Base-by-base conservation (phyloP, 2,797 vertebrate genomes). In the Megaceryle alcyon region DNA sequence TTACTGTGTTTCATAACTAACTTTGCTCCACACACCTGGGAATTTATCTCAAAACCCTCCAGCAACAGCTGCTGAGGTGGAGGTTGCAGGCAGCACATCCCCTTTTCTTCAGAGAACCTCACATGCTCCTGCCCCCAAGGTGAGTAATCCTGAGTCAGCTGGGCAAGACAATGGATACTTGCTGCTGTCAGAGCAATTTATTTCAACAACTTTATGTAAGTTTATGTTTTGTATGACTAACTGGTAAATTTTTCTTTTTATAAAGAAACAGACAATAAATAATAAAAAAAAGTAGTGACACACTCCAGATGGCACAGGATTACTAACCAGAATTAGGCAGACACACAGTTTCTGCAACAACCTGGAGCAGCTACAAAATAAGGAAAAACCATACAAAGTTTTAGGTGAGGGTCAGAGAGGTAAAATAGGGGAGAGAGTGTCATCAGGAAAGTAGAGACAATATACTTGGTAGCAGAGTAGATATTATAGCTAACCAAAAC, bases 361-460 rank as follows among this genome's bases (percentile, higher is more conserved):
- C 13, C 21, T 53, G 29, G 13, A 66, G 26, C 28, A 86, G 64
- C 21, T 57, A 49, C 23, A 63, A 51, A 76, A 41, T 6, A 25
- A 68, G 56, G 13, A 8, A 77, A 89, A 94, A 82, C 10, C 20
- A 17, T 26, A 33, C 22, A 18, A 70, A 48, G 10, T 51, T 73
- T 63, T 46, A 77, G 53, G 13, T 7, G 70, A 86, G 88, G 39
- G 68, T 59, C 44, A 82, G 13, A 33, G 56, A 92, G 89, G 18
- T 68, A 64, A 88, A 77, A 57, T 4, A 61, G 10, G 15, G 9
- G 15, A 83, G 51, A 64, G 2, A 12, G 11, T 14, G 12, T 29
- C 60, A 95, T 39, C 35, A 83, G 41, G 64, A 91, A 90, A 92
- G 57, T 37, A n/a, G 26, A 73, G 51, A 28, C n/a, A 73, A 77